Evolutionary conservation across 1,140 invertebrate genomes (phyloP), one percentile per base, ranked within the genome.

Genomic region (Lasioglossum albipes): DNA sequence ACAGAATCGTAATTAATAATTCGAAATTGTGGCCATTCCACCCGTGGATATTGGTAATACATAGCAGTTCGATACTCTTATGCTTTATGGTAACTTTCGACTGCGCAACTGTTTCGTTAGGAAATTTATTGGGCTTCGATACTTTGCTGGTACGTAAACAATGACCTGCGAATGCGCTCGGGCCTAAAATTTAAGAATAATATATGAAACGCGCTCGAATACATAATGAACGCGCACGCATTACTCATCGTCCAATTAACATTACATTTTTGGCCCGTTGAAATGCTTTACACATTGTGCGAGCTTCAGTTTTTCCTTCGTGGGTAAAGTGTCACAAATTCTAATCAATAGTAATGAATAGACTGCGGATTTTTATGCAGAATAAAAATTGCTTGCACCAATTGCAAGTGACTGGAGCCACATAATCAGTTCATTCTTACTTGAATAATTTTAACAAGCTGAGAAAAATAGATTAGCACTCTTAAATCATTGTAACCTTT

Each of bases 1-100:
- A 78, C 75, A 76, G 59, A 76, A 62, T 73, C 36, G 45, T 83
- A 76, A 85, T 85, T 85, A 80, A 83, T 85, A 76, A 86, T 69
- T 83, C 73, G 62, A 69, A 79, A 83, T 82, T 79, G 71, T 83
- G 68, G 64, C 54, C 52, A 75, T 83, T 83, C 70, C 45, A 64
- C 42, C 62, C 22, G 16, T 45, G 20, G n/a, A 76, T 67, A 72
- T 85, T 65, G 45, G 54, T 62, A 85, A 86, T 83, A 65, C 67
- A 75, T 85, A 82, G 57, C 49, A 12, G 45, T 36, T 54, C 18
- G 27, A 6, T 42, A 62, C 72, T 75, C 61, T 82, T 82, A 61
- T 54, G 66, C 22, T 82, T 69, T 52, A 61, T 31, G 67, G 59
- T 74, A 67, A 85, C 71, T 82, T 68, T 82, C 68, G 54, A 6